Evolutionary conservation across 2,797 vertebrate species (phyloP).

Genomic region (Scyliorhinus canicula): DNA sequence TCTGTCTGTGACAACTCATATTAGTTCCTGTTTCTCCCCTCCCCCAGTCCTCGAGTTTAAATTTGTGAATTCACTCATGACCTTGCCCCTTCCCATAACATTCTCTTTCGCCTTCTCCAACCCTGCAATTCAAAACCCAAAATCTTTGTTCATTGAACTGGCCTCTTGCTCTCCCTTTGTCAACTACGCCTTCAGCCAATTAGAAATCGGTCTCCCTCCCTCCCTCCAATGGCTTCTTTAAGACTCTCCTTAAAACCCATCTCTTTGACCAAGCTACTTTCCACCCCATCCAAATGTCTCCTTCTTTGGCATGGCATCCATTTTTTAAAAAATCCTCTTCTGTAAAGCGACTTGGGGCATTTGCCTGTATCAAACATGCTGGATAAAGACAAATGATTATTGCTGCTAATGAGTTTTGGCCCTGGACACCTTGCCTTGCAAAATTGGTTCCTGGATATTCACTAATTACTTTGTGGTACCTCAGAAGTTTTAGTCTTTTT

Average conservation of each 20-base stretch:
- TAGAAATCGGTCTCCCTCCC: neutral
- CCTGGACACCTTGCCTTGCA: neutral
- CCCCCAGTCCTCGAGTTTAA: neutral
- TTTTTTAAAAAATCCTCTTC: neutral
- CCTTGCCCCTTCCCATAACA: neutral
- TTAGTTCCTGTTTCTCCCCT: neutral
- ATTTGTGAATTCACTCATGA: neutral
- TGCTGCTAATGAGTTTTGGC: neutral
- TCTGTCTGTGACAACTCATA: neutral
- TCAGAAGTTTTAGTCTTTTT: neutral
- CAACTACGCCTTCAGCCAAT: neutral
- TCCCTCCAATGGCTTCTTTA: neutral
- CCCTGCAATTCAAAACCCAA: neutral
- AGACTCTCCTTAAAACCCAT: neutral
- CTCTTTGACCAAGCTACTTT: neutral
- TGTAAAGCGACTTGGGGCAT: neutral
- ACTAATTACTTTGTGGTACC: neutral
- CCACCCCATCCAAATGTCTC: neutral
- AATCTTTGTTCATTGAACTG: neutral
- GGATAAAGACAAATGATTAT: neutral
- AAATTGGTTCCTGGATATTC: neutral
- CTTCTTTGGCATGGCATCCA: neutral
- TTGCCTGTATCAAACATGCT: neutral
- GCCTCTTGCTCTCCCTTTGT: neutral
- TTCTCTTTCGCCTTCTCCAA: neutral